These are phyloP conservation scores for Ibycter americanus DNA, from an alignment of 2,797 vertebrate genomes.

Conservation along the genomic window DNA sequence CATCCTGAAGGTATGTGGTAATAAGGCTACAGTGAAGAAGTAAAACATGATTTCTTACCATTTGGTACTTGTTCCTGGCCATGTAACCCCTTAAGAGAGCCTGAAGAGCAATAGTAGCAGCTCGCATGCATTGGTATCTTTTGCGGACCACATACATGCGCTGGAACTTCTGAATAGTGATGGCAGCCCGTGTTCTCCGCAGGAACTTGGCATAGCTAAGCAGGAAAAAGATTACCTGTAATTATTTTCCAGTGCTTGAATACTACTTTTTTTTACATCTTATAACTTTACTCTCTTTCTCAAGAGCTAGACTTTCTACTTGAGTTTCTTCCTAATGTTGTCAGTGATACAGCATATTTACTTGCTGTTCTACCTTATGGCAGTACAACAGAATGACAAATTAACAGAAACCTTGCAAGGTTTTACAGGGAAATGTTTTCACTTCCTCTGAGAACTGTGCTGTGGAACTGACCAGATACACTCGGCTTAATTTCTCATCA, in stretches of 20 bases:
- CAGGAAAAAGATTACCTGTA: not conserved
- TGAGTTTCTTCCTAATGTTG: not conserved
- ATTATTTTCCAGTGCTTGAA: not conserved
- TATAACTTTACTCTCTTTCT: not conserved
- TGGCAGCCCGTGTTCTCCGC: conserved; percentile 88
- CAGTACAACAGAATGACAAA: not conserved
- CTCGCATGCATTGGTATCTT: conserved; percentile 83
- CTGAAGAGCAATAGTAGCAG: conserved; percentile 88
- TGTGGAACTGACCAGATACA: not conserved
- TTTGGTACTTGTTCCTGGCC: conserved; percentile 88
- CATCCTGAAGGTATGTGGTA: not conserved
- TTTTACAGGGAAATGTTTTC: not conserved
- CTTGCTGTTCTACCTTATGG: not conserved
- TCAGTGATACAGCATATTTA: not conserved
- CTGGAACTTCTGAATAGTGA: conserved; percentile 91
- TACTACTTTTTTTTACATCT: not conserved
- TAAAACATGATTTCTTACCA: conserved; percentile 75
- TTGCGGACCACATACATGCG: conserved; percentile 87
- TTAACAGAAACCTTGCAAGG: not conserved
- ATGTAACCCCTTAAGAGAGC: conserved; percentile 90
- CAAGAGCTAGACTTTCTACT: not conserved
- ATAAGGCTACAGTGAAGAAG: not conserved
- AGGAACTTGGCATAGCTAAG: conserved; percentile 89
- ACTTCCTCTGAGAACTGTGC: not conserved
- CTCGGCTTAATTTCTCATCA: not conserved